Evolutionary conservation across 2,888 invertebrate species (phyloP), one percentile per base, ranked within the genome.

Genomic region (Esperia sulphurella): DNA sequence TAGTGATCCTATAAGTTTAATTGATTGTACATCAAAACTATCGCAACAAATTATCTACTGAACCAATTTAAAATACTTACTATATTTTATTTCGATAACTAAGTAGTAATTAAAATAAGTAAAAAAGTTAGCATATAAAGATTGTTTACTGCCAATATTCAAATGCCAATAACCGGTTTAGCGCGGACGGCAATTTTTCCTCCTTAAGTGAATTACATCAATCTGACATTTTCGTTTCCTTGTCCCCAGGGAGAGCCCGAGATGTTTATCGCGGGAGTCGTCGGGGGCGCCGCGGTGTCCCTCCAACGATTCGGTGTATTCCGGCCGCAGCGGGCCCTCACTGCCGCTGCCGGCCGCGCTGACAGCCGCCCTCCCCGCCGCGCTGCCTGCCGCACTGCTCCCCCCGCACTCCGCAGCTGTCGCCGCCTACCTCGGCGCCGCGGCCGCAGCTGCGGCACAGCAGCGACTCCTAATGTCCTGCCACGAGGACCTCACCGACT

Each of bases 261-360:
- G 95, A 73, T 95, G 95, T 85, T 93, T 95, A 61, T 96, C 95
- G 49, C 92, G 95, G 68, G 95, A 95, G 74, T 96, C 96, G 50
- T 93, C 93, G 56, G 93, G 93, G 57, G 92, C 91, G 61, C 93
- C 92, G 54, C 92, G 95, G 57, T 95, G 95, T 81, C 94, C 95
- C 53, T 94, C 94, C 49, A 93, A 93, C 70, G 95, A 95, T 77
- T 94, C 94, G n/a, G 90, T 93, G 68, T 93, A 93, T 71, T 94
- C 94, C 41, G 94, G 93, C 53, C 91, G 93, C 71, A 89, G 81
- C 72, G 90, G 88, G 67, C 91, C 90, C 58, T 85, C 84, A 30
- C 71, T 85, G 33, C 83, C 84, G 13, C 74, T 86, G 49, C 79
- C 84, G 38, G 90, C 93, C 21, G 94, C 94, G 75, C 91, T 95